phyloP scores from a whole-genome alignment of 2,113 vertebrate genomes.

The Pachypanchax playfairii region DNA sequence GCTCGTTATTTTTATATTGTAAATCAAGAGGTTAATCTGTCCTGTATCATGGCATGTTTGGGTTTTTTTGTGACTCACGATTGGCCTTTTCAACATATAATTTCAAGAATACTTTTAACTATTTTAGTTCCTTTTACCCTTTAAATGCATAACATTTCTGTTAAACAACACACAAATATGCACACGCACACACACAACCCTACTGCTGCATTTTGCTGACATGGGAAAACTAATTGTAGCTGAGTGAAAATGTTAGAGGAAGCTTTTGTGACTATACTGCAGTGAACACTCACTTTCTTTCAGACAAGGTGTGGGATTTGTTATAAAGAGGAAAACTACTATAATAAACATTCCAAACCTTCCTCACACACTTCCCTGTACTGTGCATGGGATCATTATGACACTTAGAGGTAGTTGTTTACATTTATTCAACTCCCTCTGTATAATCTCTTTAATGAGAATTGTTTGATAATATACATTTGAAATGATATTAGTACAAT shows the following conservation, averaged over 20 bases:
- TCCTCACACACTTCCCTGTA: too few relatives aligned
- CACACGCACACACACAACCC: conserved; percentile 18
- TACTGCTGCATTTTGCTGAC: conserved; percentile 54
- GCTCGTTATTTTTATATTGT: neutral
- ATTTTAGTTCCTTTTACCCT: conserved; percentile 18
- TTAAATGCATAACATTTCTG: conserved; percentile 5
- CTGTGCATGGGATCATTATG: too few relatives aligned
- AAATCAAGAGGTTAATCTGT: neutral
- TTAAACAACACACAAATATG: neutral
- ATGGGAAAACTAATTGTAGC: conserved; percentile 49
- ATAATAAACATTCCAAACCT: too few relatives aligned
- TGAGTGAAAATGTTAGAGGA: conserved; percentile 32
- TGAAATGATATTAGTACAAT: conserved; percentile 27
- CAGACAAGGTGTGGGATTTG: neutral
- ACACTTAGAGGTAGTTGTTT: too few relatives aligned
- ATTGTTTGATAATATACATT: too few relatives aligned
- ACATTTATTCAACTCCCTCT: too few relatives aligned
- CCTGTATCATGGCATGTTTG: neutral
- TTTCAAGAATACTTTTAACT: neutral
- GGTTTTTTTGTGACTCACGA: neutral
- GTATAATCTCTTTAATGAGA: too few relatives aligned
- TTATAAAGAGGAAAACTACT: neutral
- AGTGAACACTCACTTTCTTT: neutral
- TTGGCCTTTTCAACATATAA: neutral
- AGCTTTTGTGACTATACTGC: conserved; percentile 24